Percentiles rank a stretch among this genome's conserved stretches.
phyloP scores from a whole-genome alignment of 1,140 invertebrate species.

The Daktulosphaira vitifoliae region DNA sequence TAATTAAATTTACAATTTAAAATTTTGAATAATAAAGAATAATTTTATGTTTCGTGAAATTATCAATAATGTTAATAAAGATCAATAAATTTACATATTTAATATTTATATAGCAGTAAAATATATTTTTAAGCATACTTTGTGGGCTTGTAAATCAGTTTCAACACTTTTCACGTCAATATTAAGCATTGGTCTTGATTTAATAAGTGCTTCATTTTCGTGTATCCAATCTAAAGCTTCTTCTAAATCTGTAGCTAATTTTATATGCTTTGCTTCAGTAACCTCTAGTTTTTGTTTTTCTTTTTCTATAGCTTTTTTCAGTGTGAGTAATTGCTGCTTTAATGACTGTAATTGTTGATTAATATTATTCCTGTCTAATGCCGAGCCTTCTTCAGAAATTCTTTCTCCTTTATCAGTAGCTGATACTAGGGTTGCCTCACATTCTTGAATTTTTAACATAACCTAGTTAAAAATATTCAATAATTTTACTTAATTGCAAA shows the following conservation, averaged over 20 bases:
- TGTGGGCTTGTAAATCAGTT: slow-evolving; percentile 69
- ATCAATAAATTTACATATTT: too few species aligned
- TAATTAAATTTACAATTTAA: slow-evolving; percentile 10
- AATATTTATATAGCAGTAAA: too few species aligned
- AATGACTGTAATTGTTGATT: slow-evolving; percentile 77
- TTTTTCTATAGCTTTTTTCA: slow-evolving; percentile 58
- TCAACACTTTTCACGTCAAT: slow-evolving; percentile 70
- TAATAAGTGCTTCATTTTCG: slow-evolving; percentile 70
- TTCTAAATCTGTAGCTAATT: slow-evolving; percentile 68
- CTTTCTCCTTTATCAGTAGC: slow-evolving; percentile 85
- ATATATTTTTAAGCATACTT: slow-evolving; percentile 61
- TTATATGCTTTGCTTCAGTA: slow-evolving; percentile 75
- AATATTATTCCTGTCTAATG: slow-evolving; percentile 74
- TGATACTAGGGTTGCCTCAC: slow-evolving; percentile 73
- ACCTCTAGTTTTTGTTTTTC: slow-evolving; percentile 77
- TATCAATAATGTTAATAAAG: too few species aligned
- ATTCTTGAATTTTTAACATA: slow-evolving; percentile 74
- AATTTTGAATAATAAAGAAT: too few species aligned
- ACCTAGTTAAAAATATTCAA: slow-evolving; percentile 41
- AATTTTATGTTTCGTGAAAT: too few species aligned
- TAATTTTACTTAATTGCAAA: background rate
- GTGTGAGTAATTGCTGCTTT: slow-evolving; percentile 65
- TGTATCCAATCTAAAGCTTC: slow-evolving; percentile 76
- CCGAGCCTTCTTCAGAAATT: slow-evolving; percentile 77
- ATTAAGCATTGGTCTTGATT: slow-evolving; percentile 69